Conservation (phyloP, 2,113 vertebrate species). For the Guaruba guarouba region DNA sequence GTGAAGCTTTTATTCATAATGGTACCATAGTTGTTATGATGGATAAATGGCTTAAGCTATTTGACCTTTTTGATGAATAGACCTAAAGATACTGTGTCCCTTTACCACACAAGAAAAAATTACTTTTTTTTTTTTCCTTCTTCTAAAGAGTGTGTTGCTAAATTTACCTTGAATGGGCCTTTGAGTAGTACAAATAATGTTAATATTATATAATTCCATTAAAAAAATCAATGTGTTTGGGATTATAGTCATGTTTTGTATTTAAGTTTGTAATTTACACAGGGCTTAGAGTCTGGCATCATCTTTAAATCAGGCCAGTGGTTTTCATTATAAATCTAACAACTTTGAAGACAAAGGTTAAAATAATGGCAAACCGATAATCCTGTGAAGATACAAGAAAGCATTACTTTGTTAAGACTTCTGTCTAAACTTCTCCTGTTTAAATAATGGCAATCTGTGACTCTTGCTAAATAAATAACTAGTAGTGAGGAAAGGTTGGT, state of each 20-base stretch:
- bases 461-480: not conserved
- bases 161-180: not conserved
- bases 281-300: not conserved
- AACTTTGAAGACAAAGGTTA: not conserved
- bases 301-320: not conserved
- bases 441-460: not conserved
- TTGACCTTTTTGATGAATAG: not conserved
- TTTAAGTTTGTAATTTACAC: not conserved
- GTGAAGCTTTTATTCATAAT: not conserved
- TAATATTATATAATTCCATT: not conserved
- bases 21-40: not conserved
- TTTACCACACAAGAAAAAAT: not conserved
- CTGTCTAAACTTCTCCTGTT: not conserved
- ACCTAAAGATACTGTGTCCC: not conserved
- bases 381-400: not conserved
- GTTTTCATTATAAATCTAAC: not conserved
- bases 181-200: not conserved
- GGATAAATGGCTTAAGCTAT: not conserved
- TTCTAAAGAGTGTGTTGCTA: accelerated
- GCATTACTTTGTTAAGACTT: not conserved
- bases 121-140: not conserved
- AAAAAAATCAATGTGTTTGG: not conserved
- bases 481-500: accelerated
- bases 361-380: not conserved
- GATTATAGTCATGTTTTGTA: not conserved